A percentile compares a stretch with the other conserved stretches of the same genome.
Conservation (phyloP, 2,888 invertebrate species). For the Mesoligia furuncula region DNA sequence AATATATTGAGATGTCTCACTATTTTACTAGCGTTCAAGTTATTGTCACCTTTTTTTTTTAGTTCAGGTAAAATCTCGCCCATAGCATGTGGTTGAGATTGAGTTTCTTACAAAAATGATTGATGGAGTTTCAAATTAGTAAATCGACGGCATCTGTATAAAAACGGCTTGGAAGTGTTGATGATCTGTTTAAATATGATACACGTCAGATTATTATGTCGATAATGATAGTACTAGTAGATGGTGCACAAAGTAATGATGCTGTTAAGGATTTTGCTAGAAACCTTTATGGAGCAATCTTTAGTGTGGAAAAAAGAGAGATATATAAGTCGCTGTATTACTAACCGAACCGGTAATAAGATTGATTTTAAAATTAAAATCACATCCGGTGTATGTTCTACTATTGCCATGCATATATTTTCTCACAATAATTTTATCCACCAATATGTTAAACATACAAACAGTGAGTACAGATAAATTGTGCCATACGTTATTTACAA, state of each 20-base stretch:
- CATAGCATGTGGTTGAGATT: constrained; percentile 82
- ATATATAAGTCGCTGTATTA: neutral
- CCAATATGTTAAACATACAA: neutral
- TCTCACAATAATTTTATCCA: constrained; percentile 15
- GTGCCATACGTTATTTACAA: constrained; percentile 53
- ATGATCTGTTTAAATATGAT: constrained; percentile 77
- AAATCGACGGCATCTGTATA: constrained; percentile 73
- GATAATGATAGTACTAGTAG: constrained; percentile 62
- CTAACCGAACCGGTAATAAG: neutral
- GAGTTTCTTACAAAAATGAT: constrained; percentile 84
- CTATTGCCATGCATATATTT: neutral
- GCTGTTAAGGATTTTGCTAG: constrained; percentile 34
- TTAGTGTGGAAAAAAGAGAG: neutral
- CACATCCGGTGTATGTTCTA: constrained; percentile 13
- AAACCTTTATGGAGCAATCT: constrained; percentile 5
- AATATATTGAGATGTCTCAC: constrained; percentile 88
- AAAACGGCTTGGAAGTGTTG: constrained; percentile 77
- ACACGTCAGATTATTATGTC: constrained; percentile 69
- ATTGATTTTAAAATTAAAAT: constrained; percentile 9
- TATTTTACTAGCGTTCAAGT: constrained; percentile 82
- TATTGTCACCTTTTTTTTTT: constrained; percentile 87
- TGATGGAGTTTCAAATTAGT: constrained; percentile 85
- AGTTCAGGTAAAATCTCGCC: constrained; percentile 82
- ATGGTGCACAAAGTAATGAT: constrained; percentile 45
- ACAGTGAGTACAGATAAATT: constrained; percentile 31